Evolutionary conservation across 2,113 vertebrate genomes (phyloP).

Genomic region (human): GRCh38 chr22:43459501-43460000

Average conservation of each 20-base stretch:
- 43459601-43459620: not conserved
- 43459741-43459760: not conserved
- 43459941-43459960: too few species aligned
- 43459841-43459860: not conserved
- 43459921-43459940: too few species aligned
- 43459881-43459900: not conserved
- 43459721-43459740: not conserved
- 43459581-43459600: not conserved
- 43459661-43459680: not conserved
- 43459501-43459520: not conserved
- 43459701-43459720: not conserved
- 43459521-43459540: not conserved
- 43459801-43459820: not conserved
- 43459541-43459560: not conserved
- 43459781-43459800: not conserved
- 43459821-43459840: not conserved
- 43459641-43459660: not conserved
- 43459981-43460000: too few species aligned
- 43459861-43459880: not conserved
- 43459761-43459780: not conserved
- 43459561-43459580: not conserved
- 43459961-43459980: too few species aligned
- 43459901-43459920: not conserved
- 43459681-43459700: not conserved
- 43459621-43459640: not conserved